Percentiles rank a stretch among this genome's conserved stretches.
phyloP scores from a whole-genome alignment of 2,888 invertebrate genomes.

The Palloptera scutellata region DNA sequence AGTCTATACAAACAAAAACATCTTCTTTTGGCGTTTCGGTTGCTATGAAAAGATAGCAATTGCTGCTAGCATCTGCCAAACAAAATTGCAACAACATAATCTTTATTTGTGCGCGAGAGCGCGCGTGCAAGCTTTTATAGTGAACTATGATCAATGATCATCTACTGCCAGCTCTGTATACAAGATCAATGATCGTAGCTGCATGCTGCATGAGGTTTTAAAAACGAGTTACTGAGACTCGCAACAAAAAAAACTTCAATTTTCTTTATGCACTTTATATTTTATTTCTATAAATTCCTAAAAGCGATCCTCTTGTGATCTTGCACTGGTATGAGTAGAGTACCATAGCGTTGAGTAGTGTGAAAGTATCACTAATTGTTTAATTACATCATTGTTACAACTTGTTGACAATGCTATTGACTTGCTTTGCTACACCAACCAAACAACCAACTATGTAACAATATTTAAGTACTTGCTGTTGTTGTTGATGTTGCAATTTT shows the following conservation, averaged over 20 bases:
- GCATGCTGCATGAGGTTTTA: not conserved
- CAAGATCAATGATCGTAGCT: not conserved
- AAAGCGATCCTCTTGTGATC: too few relatives aligned
- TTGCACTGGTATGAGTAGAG: too few relatives aligned
- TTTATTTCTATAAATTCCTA: too few relatives aligned
- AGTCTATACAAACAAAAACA: too few relatives aligned
- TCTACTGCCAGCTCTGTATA: too few relatives aligned
- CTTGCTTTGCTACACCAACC: slow-evolving; percentile 8
- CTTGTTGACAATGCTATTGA: not conserved
- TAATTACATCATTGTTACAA: slow-evolving; percentile 43
- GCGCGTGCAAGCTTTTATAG: too few relatives aligned
- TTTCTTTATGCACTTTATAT: not conserved
- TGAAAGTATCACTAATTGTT: slow-evolving; percentile 56
- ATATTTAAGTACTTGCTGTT: too few relatives aligned
- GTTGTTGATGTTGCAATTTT: slow-evolving; percentile 18
- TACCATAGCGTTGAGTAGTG: slow-evolving; percentile 37
- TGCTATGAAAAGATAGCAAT: not conserved
- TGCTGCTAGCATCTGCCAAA: not conserved
- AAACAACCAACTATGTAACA: too few relatives aligned
- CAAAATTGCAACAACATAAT: too few relatives aligned
- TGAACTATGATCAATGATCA: too few relatives aligned
- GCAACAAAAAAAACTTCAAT: not conserved
- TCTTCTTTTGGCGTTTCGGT: not conserved
- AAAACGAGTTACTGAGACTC: not conserved
- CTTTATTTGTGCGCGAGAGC: too few relatives aligned